Evolutionary conservation across 2,113 vertebrate genomes (phyloP).

Genomic region (Rana temporaria): DNA sequence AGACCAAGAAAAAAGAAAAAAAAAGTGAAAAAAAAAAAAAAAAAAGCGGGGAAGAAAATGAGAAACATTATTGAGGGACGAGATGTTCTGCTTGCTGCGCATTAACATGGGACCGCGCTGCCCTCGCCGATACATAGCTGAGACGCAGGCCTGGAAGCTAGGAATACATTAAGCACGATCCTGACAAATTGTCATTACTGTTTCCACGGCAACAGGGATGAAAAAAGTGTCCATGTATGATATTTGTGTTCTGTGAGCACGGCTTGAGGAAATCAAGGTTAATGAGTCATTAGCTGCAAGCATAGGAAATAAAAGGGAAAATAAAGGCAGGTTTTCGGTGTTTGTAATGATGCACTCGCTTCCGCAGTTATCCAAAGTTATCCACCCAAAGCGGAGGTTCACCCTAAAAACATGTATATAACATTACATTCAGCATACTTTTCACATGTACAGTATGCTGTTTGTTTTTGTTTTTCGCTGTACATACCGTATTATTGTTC

Average conservation of each 20-base stretch:
- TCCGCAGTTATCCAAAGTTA: neutral
- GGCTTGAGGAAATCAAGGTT: constrained; percentile 63
- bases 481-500: too few relatives aligned
- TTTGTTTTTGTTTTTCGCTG: too few relatives aligned
- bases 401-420: too few relatives aligned
- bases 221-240: constrained; percentile 65
- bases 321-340: constrained; percentile 13
- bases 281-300: constrained; percentile 48
- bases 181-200: constrained; percentile 70
- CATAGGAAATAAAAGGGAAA: constrained; percentile 4
- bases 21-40: constrained; percentile 13
- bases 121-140: constrained; percentile 55
- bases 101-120: constrained; percentile 15
- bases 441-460: too few relatives aligned
- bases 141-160: constrained; percentile 62
- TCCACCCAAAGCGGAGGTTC: too few relatives aligned
- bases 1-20: neutral
- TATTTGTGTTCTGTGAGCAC: constrained; percentile 67
- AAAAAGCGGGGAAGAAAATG: constrained; percentile 46
- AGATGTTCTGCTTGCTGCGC: neutral
- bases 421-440: too few relatives aligned
- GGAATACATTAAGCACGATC: constrained; percentile 71
- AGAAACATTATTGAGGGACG: constrained; percentile 39
- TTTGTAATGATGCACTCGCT: neutral
- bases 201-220: constrained; percentile 71